Base-by-base conservation (phyloP, 2,888 invertebrate species). In the Ennomos quercinarius region DNA sequence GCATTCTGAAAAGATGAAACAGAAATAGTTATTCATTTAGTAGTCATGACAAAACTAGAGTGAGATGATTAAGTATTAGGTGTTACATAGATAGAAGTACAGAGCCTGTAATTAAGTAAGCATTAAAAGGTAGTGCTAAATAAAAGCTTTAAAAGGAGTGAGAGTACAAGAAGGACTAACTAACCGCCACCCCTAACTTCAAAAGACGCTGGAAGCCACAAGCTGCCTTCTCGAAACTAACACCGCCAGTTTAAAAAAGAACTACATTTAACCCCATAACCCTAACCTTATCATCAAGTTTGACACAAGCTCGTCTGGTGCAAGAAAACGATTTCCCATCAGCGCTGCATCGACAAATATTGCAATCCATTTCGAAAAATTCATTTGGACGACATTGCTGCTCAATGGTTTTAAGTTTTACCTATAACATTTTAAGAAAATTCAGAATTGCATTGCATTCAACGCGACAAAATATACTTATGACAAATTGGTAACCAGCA, bases 261-360 rank as follows among this genome's bases (percentile, higher is more conserved):
- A 27, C 27, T 27, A 27, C 27, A 12, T 34, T n/a, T 48, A 36
- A 36, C 13, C 12, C 12, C 13, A 27, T 11, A 34, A 36, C 50
- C 50, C 71, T 67, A 73, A 85, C 83, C 86, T 88, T 77, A 43
- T 67, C 68, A 17, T 86, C 83, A 10, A 81, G 72, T 12, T 86
- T 78, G 27, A 78, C 61, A 60, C 93, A 93, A 27, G 86, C 86
- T 46, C 90, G 80, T 58, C 93, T 83, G 0, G 94, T 94, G 72
- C 94, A 94, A 39, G 91, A 86, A 68, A 88, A 94, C 0, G 93
- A 93, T 46, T 86, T 84, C 9, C 94, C 93, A 49, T 94, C 93
- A n/a, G 86, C 76, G 57, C 93, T 93, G 71, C 94, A 94, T 11
- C 91, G 87, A 70, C 94, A 94, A 74, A 88, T 93, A 70, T 94